Evolutionary conservation across 2,113 vertebrate species (phyloP), one percentile per base, ranked within the genome.

Genomic region (Phylloscopus whistleri): DNA sequence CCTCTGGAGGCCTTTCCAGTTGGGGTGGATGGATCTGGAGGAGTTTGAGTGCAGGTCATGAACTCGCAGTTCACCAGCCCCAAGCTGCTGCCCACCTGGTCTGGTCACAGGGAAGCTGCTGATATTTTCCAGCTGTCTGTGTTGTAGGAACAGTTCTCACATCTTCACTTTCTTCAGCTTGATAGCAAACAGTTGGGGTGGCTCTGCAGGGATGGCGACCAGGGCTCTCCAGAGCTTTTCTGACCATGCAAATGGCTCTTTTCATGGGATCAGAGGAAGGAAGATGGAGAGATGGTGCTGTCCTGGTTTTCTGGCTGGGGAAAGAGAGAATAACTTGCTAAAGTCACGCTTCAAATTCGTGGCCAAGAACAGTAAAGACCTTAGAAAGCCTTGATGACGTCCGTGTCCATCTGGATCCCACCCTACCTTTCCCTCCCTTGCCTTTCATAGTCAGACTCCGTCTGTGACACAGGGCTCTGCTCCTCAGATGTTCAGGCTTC

Each of bases 41-140:
- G 93, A 94, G 95, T 95, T 76, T 18, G 90, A 94, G 94, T 89
- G 95, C 90, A 81, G 90, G 95, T 96, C 93, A 21, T 91, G 95
- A 97, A 97, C 96, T 95, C 53, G 0, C 76, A 96, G 94, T 10
- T 96, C 92, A 51, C 20, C 84, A 92, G 89, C 84, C 90, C 93
- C 84, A 7, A 72, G 75, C 44, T 92, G 92, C 78, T 96, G 93
- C 93, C 95, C 94, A 96, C 95, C 94, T 96, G 95, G 37, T 63
- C 89, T 76, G 86, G 10, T 90, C 85, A 44, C 64, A 89, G 91
- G 85, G 95, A 94, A 84, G 74, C 64, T 89, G 37, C 3, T 96
- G 91, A 97, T 96, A 2, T n/a, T 92, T 97, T 94, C 94, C 96
- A 96, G 84, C 93, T 96, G 97, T 95, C 64, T 90, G 83, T 2